phyloP scores from a whole-genome alignment of 2,113 vertebrate species.

The Puffinus mauretanicus region DNA sequence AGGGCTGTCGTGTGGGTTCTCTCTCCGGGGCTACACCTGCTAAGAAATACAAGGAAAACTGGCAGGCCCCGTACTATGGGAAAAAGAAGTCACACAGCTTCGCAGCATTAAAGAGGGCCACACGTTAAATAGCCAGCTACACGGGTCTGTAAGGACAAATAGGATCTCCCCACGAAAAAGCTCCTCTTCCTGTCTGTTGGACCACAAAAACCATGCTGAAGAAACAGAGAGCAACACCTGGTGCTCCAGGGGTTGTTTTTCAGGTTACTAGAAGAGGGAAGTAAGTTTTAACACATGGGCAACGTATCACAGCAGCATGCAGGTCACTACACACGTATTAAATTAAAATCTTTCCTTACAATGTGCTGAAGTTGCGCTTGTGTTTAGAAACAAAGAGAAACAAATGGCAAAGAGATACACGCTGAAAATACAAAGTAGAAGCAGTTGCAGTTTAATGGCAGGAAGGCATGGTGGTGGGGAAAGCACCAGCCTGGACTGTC shows the following conservation, averaged over 20 bases:
- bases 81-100: background rate
- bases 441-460: background rate
- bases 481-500: background rate
- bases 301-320: background rate
- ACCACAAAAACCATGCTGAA: conserved; percentile 15
- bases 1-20: background rate
- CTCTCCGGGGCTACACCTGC: background rate
- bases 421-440: background rate
- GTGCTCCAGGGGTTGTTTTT: background rate
- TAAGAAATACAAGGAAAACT: background rate
- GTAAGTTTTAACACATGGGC: background rate
- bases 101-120: background rate
- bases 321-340: background rate
- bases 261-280: background rate
- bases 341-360: background rate
- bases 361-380: background rate
- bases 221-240: conserved; percentile 24
- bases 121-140: background rate
- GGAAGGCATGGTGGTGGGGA: background rate
- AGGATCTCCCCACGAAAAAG: background rate
- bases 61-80: background rate
- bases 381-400: background rate
- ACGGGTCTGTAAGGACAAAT: background rate
- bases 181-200: conserved; percentile 57
- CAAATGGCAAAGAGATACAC: background rate